Conservation (phyloP, 2,797 vertebrate genomes). For the Scleropages formosus region DNA sequence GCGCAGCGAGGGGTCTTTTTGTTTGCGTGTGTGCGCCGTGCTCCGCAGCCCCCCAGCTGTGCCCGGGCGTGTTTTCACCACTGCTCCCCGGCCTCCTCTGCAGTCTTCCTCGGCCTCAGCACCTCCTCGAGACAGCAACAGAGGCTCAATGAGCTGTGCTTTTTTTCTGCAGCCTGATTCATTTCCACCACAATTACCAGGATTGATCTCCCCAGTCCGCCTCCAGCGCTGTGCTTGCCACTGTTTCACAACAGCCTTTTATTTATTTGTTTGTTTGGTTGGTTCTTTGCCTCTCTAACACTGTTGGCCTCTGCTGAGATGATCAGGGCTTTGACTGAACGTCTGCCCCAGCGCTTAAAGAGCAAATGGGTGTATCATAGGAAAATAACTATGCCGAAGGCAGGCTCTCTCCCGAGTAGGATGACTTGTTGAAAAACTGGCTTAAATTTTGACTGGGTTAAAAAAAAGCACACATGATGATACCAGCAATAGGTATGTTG, state of each 20-base stretch:
- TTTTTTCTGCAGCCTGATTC: constrained; percentile 58
- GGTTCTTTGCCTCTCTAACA: constrained; percentile 47
- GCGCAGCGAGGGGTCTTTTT: not conserved
- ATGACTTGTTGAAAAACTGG: not conserved
- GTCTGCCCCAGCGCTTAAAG: constrained; percentile 51
- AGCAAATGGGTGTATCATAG: constrained; percentile 41
- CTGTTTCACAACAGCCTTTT: constrained; percentile 48
- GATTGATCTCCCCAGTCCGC: constrained; percentile 62
- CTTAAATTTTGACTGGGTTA: not conserved
- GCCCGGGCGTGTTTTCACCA: not conserved
- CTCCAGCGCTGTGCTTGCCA: constrained; percentile 40
- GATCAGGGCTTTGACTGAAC: constrained; percentile 50
- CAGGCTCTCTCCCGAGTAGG: not conserved
- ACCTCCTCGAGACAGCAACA: constrained; percentile 51
- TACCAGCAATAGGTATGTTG: too few species aligned
- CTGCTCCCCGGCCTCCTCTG: not conserved
- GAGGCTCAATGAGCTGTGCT: constrained; percentile 51
- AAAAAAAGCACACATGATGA: not conserved
- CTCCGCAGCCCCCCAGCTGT: not conserved
- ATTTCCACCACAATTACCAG: constrained; percentile 61
- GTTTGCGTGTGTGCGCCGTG: not conserved
- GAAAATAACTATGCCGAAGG: not conserved
- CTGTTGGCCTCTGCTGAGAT: constrained; percentile 38
- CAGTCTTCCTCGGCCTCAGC: constrained; percentile 38
- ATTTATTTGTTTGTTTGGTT: constrained; percentile 52